Evolutionary conservation across 2,113 vertebrate genomes (phyloP).

Genomic region (Xyrauchen texanus): DNA sequence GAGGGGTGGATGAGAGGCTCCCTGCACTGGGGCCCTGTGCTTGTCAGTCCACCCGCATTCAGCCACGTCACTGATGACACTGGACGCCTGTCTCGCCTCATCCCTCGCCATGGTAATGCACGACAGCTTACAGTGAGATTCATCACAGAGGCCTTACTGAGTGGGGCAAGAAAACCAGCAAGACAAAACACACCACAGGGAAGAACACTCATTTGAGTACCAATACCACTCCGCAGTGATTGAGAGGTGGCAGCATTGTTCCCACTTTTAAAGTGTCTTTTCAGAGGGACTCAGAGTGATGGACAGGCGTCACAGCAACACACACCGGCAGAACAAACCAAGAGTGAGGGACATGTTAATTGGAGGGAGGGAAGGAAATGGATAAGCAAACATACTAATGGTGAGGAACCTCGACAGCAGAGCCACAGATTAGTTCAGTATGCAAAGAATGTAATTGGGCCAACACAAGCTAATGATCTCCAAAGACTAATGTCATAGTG

Average conservation of each 20-base stretch:
- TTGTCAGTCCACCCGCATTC: slow-evolving; percentile 47
- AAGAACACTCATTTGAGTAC: slow-evolving; percentile 60
- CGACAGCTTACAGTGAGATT: slow-evolving; percentile 49
- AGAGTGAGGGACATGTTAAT: slow-evolving; percentile 59
- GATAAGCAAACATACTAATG: slow-evolving; percentile 62
- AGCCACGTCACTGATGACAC: slow-evolving; percentile 42
- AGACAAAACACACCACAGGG: slow-evolving; percentile 56
- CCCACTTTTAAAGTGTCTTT: slow-evolving; percentile 60
- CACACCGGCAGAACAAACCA: slow-evolving; percentile 56
- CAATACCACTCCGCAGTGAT: slow-evolving; percentile 53
- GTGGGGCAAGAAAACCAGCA: slow-evolving; percentile 43
- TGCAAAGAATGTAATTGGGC: slow-evolving; percentile 60
- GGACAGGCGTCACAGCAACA: slow-evolving; percentile 61
- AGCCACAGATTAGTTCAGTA: slow-evolving; percentile 56
- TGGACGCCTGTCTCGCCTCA: slow-evolving; percentile 20
- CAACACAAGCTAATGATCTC: slow-evolving; percentile 52
- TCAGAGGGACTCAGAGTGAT: slow-evolving; percentile 57
- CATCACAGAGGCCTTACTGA: slow-evolving; percentile 40
- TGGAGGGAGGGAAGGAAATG: slow-evolving; percentile 62
- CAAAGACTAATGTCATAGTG: slow-evolving; percentile 45
- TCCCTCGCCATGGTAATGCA: slow-evolving; percentile 39
- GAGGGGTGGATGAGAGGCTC: slow-evolving; percentile 44
- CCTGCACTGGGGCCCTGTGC: slow-evolving; percentile 25
- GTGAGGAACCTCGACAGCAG: slow-evolving; percentile 56
- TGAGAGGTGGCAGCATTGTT: slow-evolving; percentile 58